Conservation (phyloP, 2,888 invertebrate genomes). For the Drosophila kanekoi region DNA sequence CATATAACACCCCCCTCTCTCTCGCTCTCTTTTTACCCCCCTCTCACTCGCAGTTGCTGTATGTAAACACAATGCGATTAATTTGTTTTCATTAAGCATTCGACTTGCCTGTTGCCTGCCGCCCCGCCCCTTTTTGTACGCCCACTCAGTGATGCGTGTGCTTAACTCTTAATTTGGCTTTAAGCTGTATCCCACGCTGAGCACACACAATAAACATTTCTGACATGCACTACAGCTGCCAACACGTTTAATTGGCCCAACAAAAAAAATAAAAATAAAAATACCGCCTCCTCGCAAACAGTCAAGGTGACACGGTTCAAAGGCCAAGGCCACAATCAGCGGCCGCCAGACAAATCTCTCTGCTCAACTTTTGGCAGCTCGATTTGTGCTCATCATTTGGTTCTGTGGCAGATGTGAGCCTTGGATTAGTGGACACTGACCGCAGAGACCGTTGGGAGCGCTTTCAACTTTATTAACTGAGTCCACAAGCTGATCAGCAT, state of each 20-base stretch:
- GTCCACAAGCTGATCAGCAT: conserved; percentile 22
- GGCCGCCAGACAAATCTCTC: conserved; percentile 27
- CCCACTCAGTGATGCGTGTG: conserved; percentile 31
- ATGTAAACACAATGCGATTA: conserved; percentile 72
- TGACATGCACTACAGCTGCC: conserved; percentile 1
- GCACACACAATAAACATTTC: conserved; percentile 2
- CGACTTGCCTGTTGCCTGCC: conserved; percentile 24
- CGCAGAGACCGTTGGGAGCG: conserved; percentile 7
- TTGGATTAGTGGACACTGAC: too few species aligned
- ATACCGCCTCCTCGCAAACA: neutral
- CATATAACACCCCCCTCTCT: neutral
- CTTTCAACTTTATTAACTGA: conserved; percentile 55
- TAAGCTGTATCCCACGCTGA: conserved; percentile 33
- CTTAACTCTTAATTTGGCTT: conserved; percentile 66
- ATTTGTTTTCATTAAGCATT: conserved; percentile 72
- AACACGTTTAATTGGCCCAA: conserved; percentile 35
- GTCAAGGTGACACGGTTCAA: conserved; percentile 48
- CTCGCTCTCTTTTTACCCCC: neutral
- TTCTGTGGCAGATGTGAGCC: neutral
- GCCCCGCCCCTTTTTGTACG: neutral
- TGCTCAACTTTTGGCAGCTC: neutral
- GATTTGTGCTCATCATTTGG: conserved; percentile 19
- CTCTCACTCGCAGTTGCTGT: neutral
- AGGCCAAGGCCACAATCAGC: conserved; percentile 53
- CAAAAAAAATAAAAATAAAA: too few species aligned